A percentile compares a stretch with the other conserved stretches of the same genome.
These are phyloP conservation scores for Stenodema calcarata DNA, from an alignment of 2,888 invertebrate genomes.

Conservation along the genomic window DNA sequence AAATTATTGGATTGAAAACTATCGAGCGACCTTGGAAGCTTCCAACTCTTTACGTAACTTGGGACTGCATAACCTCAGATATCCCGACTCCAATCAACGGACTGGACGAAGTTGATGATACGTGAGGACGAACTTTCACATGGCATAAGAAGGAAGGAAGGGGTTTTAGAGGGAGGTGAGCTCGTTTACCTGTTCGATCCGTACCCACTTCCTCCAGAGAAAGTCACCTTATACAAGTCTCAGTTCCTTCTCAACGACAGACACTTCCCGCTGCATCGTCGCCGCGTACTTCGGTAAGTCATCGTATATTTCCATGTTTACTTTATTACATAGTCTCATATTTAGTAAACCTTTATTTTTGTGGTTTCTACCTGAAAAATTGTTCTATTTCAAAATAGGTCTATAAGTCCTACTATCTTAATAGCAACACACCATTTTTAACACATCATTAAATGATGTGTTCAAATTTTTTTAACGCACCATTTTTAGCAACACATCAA, in stretches of 20 bases:
- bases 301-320: too few relatives aligned
- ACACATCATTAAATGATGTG: too few relatives aligned
- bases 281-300: not conserved
- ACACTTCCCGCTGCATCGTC: not conserved
- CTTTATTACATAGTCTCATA: too few relatives aligned
- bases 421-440: too few relatives aligned
- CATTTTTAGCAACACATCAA: too few relatives aligned
- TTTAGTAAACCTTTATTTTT: too few relatives aligned
- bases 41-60: not conserved
- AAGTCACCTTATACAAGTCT: not conserved
- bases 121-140: not conserved
- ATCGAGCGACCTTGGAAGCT: not conserved
- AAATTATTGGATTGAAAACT: too few relatives aligned
- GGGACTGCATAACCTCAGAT: not conserved
- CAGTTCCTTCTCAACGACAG: not conserved
- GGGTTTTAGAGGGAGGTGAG: not conserved
- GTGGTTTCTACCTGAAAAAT: too few relatives aligned
- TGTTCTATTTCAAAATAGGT: too few relatives aligned
- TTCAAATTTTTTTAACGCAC: too few relatives aligned
- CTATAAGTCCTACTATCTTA: too few relatives aligned
- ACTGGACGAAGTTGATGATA: not conserved
- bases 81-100: not conserved
- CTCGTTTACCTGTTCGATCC: not conserved
- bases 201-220: not conserved
- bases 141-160: slow-evolving; percentile 10